Evolutionary conservation across 2,888 invertebrate genomes (phyloP), one percentile per base, ranked within the genome.

Genomic region (Crossocerus cetratus): DNA sequence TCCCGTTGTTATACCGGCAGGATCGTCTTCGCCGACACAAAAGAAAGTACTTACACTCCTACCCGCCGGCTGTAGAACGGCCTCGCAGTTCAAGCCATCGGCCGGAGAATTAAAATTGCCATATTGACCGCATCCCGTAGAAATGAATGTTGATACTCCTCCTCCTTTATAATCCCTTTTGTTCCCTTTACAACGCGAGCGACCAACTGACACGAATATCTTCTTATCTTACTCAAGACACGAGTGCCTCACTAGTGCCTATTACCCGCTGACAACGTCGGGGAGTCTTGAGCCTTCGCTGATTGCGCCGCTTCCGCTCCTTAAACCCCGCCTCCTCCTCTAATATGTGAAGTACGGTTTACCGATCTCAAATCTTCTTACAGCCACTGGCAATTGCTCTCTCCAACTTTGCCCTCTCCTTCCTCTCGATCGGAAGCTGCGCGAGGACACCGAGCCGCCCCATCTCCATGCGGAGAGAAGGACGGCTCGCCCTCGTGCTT

Each of bases 191-290:
- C 66, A 58, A 59, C 65, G 42, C 55, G 3, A 59, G 65, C 70
- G 76, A 68, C 72, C 76, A 68, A 75, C 76, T 72, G 76, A 75
- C 76, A 76, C 76, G 76, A 75, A 76, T 76, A 76, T 76, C 76
- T 76, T 66, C 76, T 75, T 76, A 65, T 59, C 67, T 74, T 49
- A 66, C 71, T 68, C 70, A 76, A 76, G 76, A 71, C 71, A 71
- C 67, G 68, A 59, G 49, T 16, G 13, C 49, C 49, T 16, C 16
- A 49, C 70, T 70, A 59, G 65, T 61, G 64, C 63, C 66, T 64
- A 75, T 76, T 76, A 75, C 62, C 69, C 74, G 74, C 74, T 65
- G 65, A 69, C 69, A 69, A 58, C 74, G 74, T 74, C 61, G 55
- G 49, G 14, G 49, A 49, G 49, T 16, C 49, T 49, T 49, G 8